Percentiles rank a stretch among this genome's conserved stretches.
phyloP scores from a whole-genome alignment of 2,797 vertebrate species.

The Sebastiscus albofasciatus region DNA sequence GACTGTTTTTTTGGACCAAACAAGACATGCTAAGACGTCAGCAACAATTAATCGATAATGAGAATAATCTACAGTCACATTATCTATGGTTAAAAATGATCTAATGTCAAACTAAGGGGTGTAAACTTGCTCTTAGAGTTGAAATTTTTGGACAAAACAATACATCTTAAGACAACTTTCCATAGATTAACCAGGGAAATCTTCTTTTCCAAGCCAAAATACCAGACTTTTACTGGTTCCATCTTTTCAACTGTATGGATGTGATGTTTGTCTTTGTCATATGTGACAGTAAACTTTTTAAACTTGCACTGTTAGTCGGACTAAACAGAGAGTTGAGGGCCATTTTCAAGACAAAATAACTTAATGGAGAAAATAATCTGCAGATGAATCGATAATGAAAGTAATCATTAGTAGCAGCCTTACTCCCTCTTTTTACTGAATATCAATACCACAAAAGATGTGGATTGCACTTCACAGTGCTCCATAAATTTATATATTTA shows the following conservation, averaged over 20 bases:
- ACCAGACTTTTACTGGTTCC: not conserved
- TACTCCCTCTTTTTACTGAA: not conserved
- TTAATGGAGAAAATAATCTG: not conserved
- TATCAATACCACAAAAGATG: slow-evolving; percentile 39
- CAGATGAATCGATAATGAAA: not conserved
- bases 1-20: not conserved
- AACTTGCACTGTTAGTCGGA: not conserved
- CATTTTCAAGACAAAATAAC: not conserved
- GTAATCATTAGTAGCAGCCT: not conserved
- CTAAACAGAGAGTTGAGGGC: not conserved
- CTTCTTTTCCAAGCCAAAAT: not conserved
- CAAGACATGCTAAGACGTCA: not conserved
- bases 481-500: slow-evolving; percentile 29
- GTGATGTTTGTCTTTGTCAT: not conserved
- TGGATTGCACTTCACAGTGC: slow-evolving; percentile 39
- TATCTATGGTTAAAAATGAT: not conserved
- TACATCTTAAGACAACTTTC: not conserved
- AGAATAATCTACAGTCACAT: not conserved
- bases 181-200: not conserved
- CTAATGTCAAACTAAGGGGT: too few relatives aligned
- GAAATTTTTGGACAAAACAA: not conserved
- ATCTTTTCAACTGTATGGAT: not conserved
- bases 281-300: not conserved
- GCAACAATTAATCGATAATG: not conserved
- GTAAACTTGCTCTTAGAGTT: not conserved